phyloP scores from a whole-genome alignment of 2,888 invertebrate genomes.

The Cheilosia grossa region DNA sequence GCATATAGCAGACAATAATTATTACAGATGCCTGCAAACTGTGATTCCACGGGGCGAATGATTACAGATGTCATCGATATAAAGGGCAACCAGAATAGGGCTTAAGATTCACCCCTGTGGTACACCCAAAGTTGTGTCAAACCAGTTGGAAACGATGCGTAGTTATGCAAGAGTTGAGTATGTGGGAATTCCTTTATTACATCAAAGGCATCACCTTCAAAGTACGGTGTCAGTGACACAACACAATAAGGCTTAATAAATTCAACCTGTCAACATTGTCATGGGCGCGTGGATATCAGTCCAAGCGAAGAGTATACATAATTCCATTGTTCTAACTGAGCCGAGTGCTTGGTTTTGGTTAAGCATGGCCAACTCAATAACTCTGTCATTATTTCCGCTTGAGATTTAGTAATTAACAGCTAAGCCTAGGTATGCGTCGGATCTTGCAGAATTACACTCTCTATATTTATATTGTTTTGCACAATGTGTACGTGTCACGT shows the following conservation, averaged over 20 bases:
- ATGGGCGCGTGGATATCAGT: background rate
- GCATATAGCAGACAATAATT: no score
- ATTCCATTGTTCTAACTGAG: background rate
- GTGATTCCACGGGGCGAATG: no score
- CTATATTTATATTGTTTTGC: background rate
- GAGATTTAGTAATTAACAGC: background rate
- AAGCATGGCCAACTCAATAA: background rate
- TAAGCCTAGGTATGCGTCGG: background rate
- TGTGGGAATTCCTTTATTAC: background rate
- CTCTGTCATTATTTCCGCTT: slow-evolving; percentile 21
- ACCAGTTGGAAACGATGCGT: background rate
- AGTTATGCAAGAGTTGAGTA: background rate
- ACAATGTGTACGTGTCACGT: background rate
- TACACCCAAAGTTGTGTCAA: background rate
- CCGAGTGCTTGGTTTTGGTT: background rate
- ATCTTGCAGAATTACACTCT: background rate
- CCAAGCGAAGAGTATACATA: background rate
- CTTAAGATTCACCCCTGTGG: no score
- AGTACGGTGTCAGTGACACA: slow-evolving; percentile 1
- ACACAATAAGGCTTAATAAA: background rate
- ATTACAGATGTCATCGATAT: no score
- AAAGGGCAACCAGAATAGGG: no score
- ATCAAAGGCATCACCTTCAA: no score
- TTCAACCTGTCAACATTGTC: background rate
- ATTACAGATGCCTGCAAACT: no score